Evolutionary conservation across 2,888 invertebrate species (phyloP).

Genomic region (Loripinus fragilis): DNA sequence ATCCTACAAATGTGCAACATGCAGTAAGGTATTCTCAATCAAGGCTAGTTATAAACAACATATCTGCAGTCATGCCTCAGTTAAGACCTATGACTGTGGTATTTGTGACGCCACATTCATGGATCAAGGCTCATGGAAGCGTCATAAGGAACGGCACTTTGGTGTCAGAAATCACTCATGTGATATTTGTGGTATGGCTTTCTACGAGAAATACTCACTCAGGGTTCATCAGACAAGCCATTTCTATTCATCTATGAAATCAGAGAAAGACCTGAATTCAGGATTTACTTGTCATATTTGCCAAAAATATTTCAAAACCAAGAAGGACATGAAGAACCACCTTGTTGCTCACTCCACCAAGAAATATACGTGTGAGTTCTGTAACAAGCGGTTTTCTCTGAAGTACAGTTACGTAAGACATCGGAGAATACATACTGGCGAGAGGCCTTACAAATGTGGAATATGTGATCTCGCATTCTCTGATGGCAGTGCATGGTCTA

Average conservation of each 20-base stretch:
- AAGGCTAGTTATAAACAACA: slow-evolving; percentile 58
- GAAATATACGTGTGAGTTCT: slow-evolving; percentile 56
- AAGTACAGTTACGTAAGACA: slow-evolving; percentile 58
- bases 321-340: slow-evolving; percentile 56
- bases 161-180: slow-evolving; percentile 54
- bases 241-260: slow-evolving; percentile 46
- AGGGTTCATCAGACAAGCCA: slow-evolving; percentile 59
- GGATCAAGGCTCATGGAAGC: slow-evolving; percentile 52
- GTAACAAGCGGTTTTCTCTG: slow-evolving; percentile 57
- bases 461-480: slow-evolving; percentile 53
- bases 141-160: slow-evolving; percentile 54
- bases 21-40: slow-evolving; percentile 58
- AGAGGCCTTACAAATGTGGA: slow-evolving; percentile 57
- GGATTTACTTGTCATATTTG: slow-evolving; percentile 56
- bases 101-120: slow-evolving; percentile 55
- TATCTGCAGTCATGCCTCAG: slow-evolving; percentile 43
- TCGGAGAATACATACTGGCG: slow-evolving; percentile 59
- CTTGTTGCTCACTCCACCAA: slow-evolving; percentile 55
- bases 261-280: slow-evolving; percentile 49
- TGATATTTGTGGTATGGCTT: slow-evolving; percentile 58
- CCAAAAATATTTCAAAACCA: slow-evolving; percentile 54
- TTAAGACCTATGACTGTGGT: slow-evolving; percentile 58
- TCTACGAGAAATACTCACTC: slow-evolving; percentile 58
- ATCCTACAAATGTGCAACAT: slow-evolving; percentile 59
- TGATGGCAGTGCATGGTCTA: slow-evolving; percentile 60